phyloP scores from a whole-genome alignment of 2,113 vertebrate genomes.

The Sapajus apella region DNA sequence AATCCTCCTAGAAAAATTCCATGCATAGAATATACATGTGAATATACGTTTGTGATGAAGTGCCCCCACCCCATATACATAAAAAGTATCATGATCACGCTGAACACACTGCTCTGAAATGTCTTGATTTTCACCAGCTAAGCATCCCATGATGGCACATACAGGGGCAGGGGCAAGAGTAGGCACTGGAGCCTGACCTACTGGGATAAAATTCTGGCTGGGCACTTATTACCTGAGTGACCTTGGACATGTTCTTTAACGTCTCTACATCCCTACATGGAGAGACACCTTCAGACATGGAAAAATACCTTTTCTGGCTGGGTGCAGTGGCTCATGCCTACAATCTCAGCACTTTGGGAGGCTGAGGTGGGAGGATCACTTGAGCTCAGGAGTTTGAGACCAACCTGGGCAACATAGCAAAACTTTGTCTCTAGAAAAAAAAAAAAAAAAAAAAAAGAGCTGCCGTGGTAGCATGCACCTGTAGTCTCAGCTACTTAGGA shows the following conservation, averaged over 20 bases:
- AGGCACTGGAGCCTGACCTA: background rate
- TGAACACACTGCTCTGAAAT: background rate
- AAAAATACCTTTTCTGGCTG: no score
- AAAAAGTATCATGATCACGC: background rate
- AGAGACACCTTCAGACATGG: background rate
- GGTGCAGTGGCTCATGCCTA: no score
- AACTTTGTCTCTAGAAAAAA: no score
- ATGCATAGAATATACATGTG: background rate
- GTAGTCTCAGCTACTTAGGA: no score
- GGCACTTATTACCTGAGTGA: background rate
- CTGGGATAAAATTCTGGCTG: background rate
- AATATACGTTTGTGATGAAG: background rate
- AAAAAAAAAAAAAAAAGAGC: no score
- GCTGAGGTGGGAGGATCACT: no score
- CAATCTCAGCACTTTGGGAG: no score
- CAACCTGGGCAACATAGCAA: no score
- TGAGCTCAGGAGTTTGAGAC: no score
- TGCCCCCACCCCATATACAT: background rate
- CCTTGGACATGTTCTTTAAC: background rate
- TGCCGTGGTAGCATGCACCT: no score
- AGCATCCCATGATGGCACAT: background rate
- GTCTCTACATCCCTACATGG: background rate
- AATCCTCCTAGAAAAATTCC: background rate
- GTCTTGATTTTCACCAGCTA: background rate
- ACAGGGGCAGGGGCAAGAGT: background rate